Conservation (phyloP, 2,888 invertebrate genomes). For the Netelia virgata region DNA sequence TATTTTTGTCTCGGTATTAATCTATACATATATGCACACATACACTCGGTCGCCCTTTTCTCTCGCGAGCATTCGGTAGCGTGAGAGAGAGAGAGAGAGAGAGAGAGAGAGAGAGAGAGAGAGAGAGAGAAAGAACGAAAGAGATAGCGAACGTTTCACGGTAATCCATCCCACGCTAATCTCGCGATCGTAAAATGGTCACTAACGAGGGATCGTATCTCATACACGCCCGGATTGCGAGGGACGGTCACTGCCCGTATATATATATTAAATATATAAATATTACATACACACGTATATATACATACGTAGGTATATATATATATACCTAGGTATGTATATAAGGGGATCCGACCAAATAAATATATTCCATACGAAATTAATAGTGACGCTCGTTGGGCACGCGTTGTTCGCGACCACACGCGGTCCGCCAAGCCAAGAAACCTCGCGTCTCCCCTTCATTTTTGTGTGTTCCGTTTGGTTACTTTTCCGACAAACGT, state of each 20-base stretch:
- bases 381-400: slow-evolving; percentile 50
- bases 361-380: slow-evolving; percentile 51
- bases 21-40: neutral
- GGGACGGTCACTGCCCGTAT: slow-evolving; percentile 6
- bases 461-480: too few species aligned
- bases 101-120: slow-evolving; percentile 20
- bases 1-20: slow-evolving; percentile 38
- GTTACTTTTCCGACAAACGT: neutral
- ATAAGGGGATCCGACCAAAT: slow-evolving; percentile 19
- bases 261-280: slow-evolving; percentile 12
- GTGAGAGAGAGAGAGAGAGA: slow-evolving; percentile 32
- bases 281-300: neutral
- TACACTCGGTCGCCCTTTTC: slow-evolving; percentile 27
- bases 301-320: neutral
- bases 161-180: slow-evolving; percentile 68
- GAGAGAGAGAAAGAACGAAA: slow-evolving; percentile 46
- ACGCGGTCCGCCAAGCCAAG: neutral
- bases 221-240: slow-evolving; percentile 35
- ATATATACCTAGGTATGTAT: neutral
- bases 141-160: slow-evolving; percentile 23
- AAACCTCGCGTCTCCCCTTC: too few species aligned
- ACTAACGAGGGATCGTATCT: slow-evolving; percentile 65
- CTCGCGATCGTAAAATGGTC: slow-evolving; percentile 65
- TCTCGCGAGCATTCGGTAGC: slow-evolving; percentile 34
- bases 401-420: slow-evolving; percentile 45